Evolutionary conservation across 2,113 vertebrate species (phyloP).

Genomic region (Prionailurus bengalensis): DNA sequence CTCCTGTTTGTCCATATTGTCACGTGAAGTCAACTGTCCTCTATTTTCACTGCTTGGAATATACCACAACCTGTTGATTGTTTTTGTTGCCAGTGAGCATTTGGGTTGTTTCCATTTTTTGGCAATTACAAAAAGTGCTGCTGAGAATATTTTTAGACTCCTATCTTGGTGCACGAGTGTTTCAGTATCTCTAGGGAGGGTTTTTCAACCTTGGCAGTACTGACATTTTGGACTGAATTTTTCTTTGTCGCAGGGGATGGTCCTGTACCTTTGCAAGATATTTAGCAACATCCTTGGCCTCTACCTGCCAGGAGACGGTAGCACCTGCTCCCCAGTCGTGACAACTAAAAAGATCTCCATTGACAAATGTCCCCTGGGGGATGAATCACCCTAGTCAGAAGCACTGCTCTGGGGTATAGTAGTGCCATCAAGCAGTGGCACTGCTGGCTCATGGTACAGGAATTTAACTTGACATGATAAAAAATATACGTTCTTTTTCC

Average conservation of each 20-base stretch:
- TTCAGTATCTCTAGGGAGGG: neutral
- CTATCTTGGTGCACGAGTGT: fast-evolving
- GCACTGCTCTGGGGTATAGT: neutral
- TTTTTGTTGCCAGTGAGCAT: neutral
- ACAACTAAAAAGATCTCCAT: neutral
- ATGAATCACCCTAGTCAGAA: neutral
- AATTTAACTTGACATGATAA: neutral
- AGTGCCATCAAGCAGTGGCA: neutral
- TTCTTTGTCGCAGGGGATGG: neutral
- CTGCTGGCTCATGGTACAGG: neutral
- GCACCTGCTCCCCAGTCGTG: neutral
- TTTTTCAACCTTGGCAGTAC: neutral
- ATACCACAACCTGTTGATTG: neutral
- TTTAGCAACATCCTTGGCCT: neutral
- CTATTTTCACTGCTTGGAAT: neutral
- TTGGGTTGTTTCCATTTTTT: neutral
- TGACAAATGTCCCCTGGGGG: neutral
- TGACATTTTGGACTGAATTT: neutral
- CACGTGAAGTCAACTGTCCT: neutral
- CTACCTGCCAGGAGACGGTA: neutral
- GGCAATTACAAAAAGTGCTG: neutral
- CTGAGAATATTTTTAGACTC: neutral
- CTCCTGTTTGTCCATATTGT: neutral
- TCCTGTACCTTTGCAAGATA: neutral
- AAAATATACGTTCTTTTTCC: neutral